phyloP scores from a whole-genome alignment of 2,113 vertebrate genomes.

The Nansenia antarctica region DNA sequence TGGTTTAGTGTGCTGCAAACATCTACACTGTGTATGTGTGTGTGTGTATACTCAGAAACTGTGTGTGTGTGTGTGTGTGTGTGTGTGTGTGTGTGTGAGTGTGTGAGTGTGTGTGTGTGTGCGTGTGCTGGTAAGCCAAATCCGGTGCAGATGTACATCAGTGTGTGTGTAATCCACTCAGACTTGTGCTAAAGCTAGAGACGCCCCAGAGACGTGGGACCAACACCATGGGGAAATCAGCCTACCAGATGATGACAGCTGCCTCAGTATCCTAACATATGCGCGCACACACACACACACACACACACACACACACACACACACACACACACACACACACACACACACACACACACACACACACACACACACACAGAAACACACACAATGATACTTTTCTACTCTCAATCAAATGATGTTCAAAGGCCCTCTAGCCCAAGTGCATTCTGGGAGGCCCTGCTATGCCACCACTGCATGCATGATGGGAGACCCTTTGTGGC shows the following conservation, averaged over 20 bases:
- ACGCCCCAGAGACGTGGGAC: neutral
- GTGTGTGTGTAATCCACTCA: neutral
- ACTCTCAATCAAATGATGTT: too few relatives aligned
- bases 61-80: constrained; percentile 1
- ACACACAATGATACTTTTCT: too few relatives aligned
- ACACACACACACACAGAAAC: too few relatives aligned
- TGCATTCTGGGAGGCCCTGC: too few relatives aligned
- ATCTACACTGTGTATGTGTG: neutral
- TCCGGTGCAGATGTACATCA: constrained; percentile 25
- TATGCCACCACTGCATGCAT: too few relatives aligned
- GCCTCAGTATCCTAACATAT: neutral
- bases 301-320: neutral
- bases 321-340: neutral
- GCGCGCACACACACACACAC: neutral
- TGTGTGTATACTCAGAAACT: too few relatives aligned
- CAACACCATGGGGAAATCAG: neutral
- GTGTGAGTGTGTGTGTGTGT: neutral
- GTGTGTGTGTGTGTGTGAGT: neutral
- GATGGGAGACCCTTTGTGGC: neutral
- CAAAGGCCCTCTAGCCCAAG: too few relatives aligned
- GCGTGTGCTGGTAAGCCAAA: neutral
- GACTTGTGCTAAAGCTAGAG: neutral
- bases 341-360: too few relatives aligned
- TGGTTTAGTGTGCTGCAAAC: neutral
- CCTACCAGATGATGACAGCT: neutral